phyloP scores from a whole-genome alignment of 2,797 vertebrate genomes.

The Sternarchorhynchus goeldii region DNA sequence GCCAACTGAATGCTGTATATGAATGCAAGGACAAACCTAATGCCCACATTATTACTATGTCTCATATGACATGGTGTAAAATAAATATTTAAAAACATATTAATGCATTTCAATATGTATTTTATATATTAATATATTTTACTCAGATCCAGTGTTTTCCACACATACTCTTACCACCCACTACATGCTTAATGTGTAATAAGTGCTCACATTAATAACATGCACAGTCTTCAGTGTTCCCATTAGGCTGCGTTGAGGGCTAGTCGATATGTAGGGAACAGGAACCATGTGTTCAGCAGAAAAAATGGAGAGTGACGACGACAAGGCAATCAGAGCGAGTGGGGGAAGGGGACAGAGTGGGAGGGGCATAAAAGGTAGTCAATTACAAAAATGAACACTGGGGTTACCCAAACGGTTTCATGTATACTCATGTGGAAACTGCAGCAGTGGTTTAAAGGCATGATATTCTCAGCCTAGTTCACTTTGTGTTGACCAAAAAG shows the following conservation, averaged over 20 bases:
- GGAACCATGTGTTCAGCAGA: slow-evolving; percentile 40
- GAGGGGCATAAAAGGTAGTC: background rate
- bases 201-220: slow-evolving; percentile 29
- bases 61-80: too few species aligned
- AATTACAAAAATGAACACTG: slow-evolving; percentile 42
- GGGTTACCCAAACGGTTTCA: slow-evolving; percentile 20
- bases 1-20: slow-evolving; percentile 37
- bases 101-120: too few species aligned
- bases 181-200: background rate
- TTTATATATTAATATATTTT: too few species aligned
- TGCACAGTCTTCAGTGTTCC: slow-evolving; percentile 43
- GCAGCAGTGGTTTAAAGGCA: too few species aligned
- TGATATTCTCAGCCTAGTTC: too few species aligned
- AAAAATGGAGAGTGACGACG: slow-evolving; percentile 25
- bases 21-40: slow-evolving; percentile 26
- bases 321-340: background rate
- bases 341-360: slow-evolving; percentile 5
- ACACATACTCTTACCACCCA: too few species aligned
- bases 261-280: slow-evolving; percentile 23
- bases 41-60: slow-evolving; percentile 5
- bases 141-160: too few species aligned
- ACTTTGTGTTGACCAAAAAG: background rate
- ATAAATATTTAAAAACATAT: too few species aligned
- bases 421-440: slow-evolving; percentile 13
- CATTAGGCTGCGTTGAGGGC: slow-evolving; percentile 25